Conservation (phyloP, 1,140 invertebrate species). For the Panulirus ornatus region DNA sequence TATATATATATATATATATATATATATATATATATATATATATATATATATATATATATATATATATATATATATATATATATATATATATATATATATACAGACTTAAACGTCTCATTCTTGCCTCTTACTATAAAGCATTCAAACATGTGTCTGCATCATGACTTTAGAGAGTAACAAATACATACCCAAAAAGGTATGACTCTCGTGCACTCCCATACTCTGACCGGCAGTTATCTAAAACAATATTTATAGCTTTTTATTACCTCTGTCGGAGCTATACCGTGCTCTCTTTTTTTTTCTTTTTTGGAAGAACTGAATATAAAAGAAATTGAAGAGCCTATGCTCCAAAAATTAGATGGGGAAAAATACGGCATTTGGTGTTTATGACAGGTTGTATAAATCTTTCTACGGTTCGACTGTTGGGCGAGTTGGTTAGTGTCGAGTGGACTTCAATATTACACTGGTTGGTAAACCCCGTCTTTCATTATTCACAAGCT, state of each 20-base stretch:
- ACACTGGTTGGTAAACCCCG: no score
- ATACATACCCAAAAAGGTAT: no score
- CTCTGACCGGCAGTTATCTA: background rate
- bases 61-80: constrained; percentile 13
- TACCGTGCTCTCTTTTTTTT: background rate
- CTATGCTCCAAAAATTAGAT: background rate
- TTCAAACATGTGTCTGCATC: no score
- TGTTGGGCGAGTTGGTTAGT: no score
- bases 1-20: background rate
- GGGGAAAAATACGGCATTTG: background rate
- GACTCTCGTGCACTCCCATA: no score
- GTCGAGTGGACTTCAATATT: background rate
- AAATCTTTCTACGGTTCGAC: background rate
- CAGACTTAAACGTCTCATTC: background rate
- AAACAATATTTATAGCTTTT: no score
- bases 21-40: background rate
- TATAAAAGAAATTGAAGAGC: background rate
- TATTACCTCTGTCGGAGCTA: background rate
- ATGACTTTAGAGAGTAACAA: no score
- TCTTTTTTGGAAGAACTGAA: background rate
- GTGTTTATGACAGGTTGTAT: background rate
- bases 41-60: constrained; percentile 22
- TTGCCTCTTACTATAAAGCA: no score
- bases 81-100: background rate
- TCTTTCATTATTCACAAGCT: no score